Base-by-base conservation (phyloP, 2,888 invertebrate species). In the Macropis europaea region DNA sequence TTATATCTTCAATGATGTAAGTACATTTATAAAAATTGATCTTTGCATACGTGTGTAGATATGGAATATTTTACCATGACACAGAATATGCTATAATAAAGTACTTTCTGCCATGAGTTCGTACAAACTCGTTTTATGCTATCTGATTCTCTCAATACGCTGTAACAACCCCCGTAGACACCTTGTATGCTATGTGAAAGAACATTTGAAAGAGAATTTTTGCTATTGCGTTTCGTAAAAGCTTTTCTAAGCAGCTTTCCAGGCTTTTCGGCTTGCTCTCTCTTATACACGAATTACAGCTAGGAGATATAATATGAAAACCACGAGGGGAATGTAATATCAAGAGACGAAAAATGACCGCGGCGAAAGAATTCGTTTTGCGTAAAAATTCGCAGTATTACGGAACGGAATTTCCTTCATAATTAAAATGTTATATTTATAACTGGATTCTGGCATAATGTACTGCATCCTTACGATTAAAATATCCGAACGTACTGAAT, bases 281-380 rank as follows among this genome's bases (percentile, higher is more conserved):
- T 43, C 19, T 62, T 30, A 34, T 30, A 56, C 26, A 28, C 6
- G 64, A 70, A 54, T 47, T 70, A 59, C 38, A 40, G 38, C 28
- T 28, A 34, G 15, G 38, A 7, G 30, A 53, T 68, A 42, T 34
- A 54, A 53, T 15, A 42, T 34, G 48, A 53, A 17, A 36, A 34
- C 15, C 26, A 50, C 32, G 45, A 30, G 7, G 24, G 38, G 57
- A 57, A 69, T 57, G 69, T 38, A 57, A 45, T 69, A 67, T 57
- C 38, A 22, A 17, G 47, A 13, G 47, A 28, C 28, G 43, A 34
- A 36, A 53, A 60, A 53, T 28, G 24, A 45, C 30, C 32, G 3
- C 15, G 26, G 6, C 17, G 13, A 22, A 13, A 40, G 40, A 59
- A 48, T 53, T 13, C 60, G n/a, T 68, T 57, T 28, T 24, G 3